Conservation (phyloP, 2,113 vertebrate genomes). For the Bufo gargarizans region DNA sequence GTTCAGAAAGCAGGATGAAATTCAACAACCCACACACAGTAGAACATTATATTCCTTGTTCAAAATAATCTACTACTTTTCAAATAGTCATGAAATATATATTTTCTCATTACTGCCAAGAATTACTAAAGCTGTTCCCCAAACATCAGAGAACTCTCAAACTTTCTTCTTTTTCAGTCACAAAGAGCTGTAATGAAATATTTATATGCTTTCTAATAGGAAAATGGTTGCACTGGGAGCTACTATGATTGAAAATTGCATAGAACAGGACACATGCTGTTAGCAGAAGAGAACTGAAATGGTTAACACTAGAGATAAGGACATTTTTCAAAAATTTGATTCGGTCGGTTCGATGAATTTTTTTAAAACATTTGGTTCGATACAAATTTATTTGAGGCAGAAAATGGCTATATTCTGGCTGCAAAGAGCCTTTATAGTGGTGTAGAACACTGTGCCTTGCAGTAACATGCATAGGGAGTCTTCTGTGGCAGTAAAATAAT, state of each 20-base stretch:
- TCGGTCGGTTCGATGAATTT: no score
- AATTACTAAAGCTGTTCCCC: slow-evolving; percentile 15
- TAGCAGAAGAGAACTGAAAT: neutral
- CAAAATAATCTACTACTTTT: slow-evolving; percentile 27
- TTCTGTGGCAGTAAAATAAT: no score
- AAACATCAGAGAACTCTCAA: slow-evolving; percentile 4
- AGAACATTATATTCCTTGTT: slow-evolving; percentile 35
- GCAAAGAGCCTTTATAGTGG: no score
- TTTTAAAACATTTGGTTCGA: no score
- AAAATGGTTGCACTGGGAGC: neutral
- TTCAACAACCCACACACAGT: slow-evolving; percentile 52
- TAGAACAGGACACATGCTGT: neutral
- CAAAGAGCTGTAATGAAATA: neutral
- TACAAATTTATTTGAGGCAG: no score
- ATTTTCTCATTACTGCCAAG: slow-evolving; percentile 27
- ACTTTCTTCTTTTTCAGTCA: slow-evolving; percentile 6
- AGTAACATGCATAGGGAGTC: no score
- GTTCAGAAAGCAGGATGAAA: slow-evolving; percentile 50
- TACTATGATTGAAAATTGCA: neutral
- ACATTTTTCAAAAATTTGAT: no score
- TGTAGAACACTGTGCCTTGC: no score
- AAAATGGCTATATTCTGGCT: no score
- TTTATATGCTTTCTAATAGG: neutral
- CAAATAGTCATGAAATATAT: slow-evolving; percentile 18
- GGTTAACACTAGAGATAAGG: neutral